Conservation (phyloP, 2,888 invertebrate species). For the Yponomeuta plumbellus region DNA sequence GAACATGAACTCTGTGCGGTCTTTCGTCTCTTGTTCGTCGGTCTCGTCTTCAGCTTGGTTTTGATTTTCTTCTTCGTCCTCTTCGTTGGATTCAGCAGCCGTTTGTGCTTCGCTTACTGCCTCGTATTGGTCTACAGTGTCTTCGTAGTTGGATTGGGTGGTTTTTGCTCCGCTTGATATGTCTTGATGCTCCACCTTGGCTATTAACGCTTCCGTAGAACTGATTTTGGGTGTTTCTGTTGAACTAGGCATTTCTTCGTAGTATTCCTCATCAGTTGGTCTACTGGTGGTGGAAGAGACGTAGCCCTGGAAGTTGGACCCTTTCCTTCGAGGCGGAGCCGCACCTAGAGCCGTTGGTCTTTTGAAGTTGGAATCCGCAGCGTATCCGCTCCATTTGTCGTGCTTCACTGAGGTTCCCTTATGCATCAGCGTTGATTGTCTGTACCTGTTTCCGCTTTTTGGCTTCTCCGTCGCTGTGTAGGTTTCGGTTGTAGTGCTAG, state of each 20-base stretch:
- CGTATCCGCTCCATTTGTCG: conserved; percentile 52
- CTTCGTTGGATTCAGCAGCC: conserved; percentile 23
- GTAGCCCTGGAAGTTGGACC: conserved; percentile 64
- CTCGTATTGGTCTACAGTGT: conserved; percentile 34
- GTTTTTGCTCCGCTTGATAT: conserved; percentile 24
- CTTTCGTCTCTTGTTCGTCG: conserved; percentile 39
- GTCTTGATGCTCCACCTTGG: conserved; percentile 18
- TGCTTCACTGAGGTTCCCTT: conserved; percentile 70
- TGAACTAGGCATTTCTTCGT: conserved; percentile 25
- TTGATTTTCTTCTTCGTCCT: conserved; percentile 27
- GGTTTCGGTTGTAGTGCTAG: conserved; percentile 21
- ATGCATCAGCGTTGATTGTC: conserved; percentile 58
- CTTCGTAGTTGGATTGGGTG: conserved; percentile 32
- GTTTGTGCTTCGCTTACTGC: conserved; percentile 28
- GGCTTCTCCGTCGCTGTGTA: conserved; percentile 31
- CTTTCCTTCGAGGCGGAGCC: conserved; percentile 49
- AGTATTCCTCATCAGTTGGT: conserved; percentile 34
- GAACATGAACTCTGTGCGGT: conserved; percentile 50
- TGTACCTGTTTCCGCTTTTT: conserved; percentile 55
- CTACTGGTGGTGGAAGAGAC: conserved; percentile 40
- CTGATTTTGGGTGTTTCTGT: conserved; percentile 4
- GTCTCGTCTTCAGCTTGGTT: conserved; percentile 16
- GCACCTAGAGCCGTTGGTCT: conserved; percentile 31
- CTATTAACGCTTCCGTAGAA: conserved; percentile 23
- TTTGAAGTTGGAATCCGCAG: conserved; percentile 31